These are phyloP conservation scores for Bujurquina vittata DNA, from an alignment of 2,113 vertebrate species.

Conservation along the genomic window DNA sequence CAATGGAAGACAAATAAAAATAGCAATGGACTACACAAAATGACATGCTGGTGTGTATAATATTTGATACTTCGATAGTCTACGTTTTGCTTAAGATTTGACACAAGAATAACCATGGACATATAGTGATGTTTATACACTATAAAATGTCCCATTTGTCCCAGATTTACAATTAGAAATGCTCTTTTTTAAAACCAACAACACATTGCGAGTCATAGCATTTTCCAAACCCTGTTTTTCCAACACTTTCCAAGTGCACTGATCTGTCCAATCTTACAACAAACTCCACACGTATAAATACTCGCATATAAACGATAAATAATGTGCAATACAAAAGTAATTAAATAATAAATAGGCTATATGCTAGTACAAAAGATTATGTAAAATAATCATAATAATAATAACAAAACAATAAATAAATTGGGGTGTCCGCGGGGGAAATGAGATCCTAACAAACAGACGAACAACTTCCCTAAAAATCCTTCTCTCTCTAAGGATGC, in stretches of 20 bases:
- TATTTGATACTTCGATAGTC: conserved; percentile 86
- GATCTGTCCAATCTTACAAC: conserved; percentile 86
- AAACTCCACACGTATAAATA: conserved; percentile 94
- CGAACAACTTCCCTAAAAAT: conserved; percentile 72
- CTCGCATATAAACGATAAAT: conserved; percentile 97
- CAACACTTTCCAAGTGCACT: conserved; percentile 86
- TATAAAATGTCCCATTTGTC: conserved; percentile 71
- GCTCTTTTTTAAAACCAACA: conserved; percentile 79
- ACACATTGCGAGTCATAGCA: conserved; percentile 87
- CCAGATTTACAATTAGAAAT: conserved; percentile 87
- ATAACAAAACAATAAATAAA: conserved; percentile 85
- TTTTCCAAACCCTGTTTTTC: conserved; percentile 84
- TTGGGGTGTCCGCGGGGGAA: conserved; percentile 84
- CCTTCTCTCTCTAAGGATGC: conserved; percentile 84
- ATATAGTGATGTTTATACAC: conserved; percentile 74
- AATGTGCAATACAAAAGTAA: conserved; percentile 94
- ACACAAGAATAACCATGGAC: conserved; percentile 83
- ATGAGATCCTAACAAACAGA: conserved; percentile 71
- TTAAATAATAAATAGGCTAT: conserved; percentile 99
- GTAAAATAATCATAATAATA: conserved; percentile 78
- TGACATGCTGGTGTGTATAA: conserved; percentile 83
- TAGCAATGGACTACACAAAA: conserved; percentile 75
- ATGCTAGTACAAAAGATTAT: conserved; percentile 84
- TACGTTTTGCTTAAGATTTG: conserved; percentile 75
- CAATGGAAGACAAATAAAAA: conserved; percentile 73